Percentiles rank a stretch among this genome's conserved stretches.
These are phyloP conservation scores for Capromys pilorides DNA, from an alignment of 2,797 vertebrate genomes.

Conservation along the genomic window DNA sequence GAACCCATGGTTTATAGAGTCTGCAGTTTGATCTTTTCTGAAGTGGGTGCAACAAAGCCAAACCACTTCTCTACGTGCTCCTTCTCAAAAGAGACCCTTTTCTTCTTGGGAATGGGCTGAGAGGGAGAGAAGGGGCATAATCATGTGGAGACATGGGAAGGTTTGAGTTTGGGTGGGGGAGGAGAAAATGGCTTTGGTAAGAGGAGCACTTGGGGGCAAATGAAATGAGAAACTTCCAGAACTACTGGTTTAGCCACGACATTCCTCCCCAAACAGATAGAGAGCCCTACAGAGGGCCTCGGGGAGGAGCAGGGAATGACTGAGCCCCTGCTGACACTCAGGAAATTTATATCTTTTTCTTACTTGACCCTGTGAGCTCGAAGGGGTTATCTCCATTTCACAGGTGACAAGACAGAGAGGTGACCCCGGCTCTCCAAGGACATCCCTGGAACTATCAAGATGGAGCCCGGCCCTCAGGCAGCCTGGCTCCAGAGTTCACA, in stretches of 20 bases:
- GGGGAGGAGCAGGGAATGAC: not conserved
- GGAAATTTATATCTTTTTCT: not conserved
- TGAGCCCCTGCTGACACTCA: not conserved
- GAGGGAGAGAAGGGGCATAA: not conserved
- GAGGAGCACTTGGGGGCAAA: not conserved
- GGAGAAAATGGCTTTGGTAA: not conserved
- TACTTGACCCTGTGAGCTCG: not conserved
- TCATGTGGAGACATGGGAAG: not conserved
- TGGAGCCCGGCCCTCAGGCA: not conserved
- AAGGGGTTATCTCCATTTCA: not conserved
- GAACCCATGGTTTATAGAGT: not conserved
- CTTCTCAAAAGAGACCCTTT: constrained; percentile 40
- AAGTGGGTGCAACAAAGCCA: constrained; percentile 48
- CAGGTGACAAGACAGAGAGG: constrained; percentile 20
- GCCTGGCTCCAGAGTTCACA: not conserved
- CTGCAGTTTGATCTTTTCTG: constrained; percentile 6
- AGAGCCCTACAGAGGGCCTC: not conserved
- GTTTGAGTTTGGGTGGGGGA: not conserved
- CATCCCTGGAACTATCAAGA: not conserved
- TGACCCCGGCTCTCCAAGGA: not conserved
- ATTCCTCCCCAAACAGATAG: constrained; percentile 17
- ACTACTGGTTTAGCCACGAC: constrained; percentile 10
- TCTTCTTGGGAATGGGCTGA: not conserved
- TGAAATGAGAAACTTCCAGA: constrained; percentile 51
- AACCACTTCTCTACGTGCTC: not conserved